Conservation (phyloP, 2,113 vertebrate species). For the Vimba vimba region DNA sequence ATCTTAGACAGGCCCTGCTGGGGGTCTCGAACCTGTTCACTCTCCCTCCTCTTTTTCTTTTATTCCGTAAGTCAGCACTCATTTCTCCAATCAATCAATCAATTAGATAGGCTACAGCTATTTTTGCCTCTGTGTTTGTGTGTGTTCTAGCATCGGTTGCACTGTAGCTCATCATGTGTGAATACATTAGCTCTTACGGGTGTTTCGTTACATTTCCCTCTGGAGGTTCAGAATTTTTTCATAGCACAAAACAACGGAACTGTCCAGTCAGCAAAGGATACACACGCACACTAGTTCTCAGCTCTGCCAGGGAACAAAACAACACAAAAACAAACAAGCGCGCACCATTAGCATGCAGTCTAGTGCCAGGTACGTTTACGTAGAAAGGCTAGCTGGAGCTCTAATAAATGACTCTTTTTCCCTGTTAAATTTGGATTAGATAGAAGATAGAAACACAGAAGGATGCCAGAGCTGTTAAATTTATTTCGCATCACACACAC, state of each 20-base stretch:
- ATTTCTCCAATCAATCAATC: slow-evolving; percentile 13
- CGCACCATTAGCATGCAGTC: not conserved
- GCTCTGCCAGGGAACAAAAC: slow-evolving; percentile 24
- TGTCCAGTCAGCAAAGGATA: slow-evolving; percentile 37
- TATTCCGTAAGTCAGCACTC: not conserved
- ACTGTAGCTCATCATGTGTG: not conserved
- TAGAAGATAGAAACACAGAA: not conserved
- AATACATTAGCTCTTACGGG: not conserved
- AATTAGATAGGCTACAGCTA: not conserved
- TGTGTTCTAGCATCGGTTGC: slow-evolving; percentile 9
- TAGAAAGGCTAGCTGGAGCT: slow-evolving; percentile 7
- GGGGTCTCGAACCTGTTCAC: slow-evolving; percentile 34
- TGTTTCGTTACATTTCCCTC: slow-evolving; percentile 16
- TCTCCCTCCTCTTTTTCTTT: slow-evolving; percentile 8
- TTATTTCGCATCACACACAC: slow-evolving; percentile 14
- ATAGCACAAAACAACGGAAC: slow-evolving; percentile 4
- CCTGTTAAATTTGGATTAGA: slow-evolving; percentile 29
- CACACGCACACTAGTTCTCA: slow-evolving; percentile 27
- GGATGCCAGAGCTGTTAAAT: slow-evolving; percentile 40
- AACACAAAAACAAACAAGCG: slow-evolving; percentile 26
- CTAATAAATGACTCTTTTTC: slow-evolving; percentile 5
- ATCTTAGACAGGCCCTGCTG: slow-evolving; percentile 68
- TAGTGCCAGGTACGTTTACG: slow-evolving; percentile 19
- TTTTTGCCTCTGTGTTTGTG: not conserved
- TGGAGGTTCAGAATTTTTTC: slow-evolving; percentile 14